Evolutionary conservation across 2,888 invertebrate genomes (phyloP).

Genomic region (Ophion ventricosus): DNA sequence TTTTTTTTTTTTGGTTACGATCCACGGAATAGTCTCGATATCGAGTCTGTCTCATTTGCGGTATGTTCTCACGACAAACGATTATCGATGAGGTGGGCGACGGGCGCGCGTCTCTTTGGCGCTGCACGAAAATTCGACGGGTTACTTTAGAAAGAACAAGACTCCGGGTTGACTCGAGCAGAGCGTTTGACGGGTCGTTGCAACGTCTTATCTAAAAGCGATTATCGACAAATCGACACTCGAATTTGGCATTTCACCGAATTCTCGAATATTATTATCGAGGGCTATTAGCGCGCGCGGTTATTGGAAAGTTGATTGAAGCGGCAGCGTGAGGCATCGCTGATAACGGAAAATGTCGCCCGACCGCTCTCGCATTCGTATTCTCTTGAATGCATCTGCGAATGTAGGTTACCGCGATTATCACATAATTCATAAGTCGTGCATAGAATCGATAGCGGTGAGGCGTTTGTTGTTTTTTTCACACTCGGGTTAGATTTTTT

Average conservation of each 20-base stretch:
- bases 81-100: no score
- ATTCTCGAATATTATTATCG: background rate
- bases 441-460: conserved; percentile 12
- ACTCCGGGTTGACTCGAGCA: background rate
- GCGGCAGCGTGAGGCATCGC: background rate
- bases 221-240: background rate
- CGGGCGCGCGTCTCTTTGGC: no score
- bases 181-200: background rate
- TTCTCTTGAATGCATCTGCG: background rate
- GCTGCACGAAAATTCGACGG: no score
- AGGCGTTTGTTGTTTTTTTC: background rate
- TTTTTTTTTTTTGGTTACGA: no score
- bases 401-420: background rate
- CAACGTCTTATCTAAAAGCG: background rate
- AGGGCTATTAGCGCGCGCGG: background rate
- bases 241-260: background rate
- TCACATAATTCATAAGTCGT: background rate
- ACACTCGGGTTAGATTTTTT: background rate
- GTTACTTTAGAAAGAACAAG: background rate
- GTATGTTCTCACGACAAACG: no score
- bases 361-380: background rate
- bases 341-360: background rate
- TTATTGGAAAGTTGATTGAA: background rate
- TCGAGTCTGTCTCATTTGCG: no score
- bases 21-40: no score